Conservation (phyloP, 2,888 invertebrate genomes). For the Criorhina ranunculi region DNA sequence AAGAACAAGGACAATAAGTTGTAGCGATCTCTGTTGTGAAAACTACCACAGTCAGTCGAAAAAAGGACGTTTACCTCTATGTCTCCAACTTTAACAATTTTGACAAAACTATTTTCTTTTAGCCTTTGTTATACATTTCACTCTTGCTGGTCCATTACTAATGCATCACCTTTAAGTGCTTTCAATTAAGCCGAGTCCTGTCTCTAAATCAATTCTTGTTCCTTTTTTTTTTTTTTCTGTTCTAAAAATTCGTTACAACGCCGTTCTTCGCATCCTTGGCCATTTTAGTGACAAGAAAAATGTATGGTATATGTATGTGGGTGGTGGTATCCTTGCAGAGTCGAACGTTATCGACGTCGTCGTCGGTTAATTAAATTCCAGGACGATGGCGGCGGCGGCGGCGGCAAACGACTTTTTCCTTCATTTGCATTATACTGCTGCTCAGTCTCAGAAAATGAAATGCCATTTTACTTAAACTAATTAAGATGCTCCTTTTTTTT, state of each 20-base stretch:
- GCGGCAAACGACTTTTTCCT: not conserved
- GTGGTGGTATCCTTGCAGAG: not conserved
- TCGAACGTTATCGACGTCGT: constrained; percentile 8
- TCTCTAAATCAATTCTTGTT: not conserved
- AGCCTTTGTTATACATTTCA: too few species aligned
- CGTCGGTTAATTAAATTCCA: constrained; percentile 35
- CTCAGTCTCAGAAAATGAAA: not conserved
- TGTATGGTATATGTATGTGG: constrained; percentile 1
- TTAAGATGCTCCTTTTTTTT: constrained; percentile 16
- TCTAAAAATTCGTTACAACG: not conserved
- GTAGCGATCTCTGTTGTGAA: not conserved
- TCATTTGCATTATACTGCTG: constrained; percentile 21
- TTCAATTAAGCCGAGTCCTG: constrained; percentile 21
- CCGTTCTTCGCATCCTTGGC: not conserved
- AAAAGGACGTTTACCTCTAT: too few species aligned
- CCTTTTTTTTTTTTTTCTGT: constrained; percentile 12
- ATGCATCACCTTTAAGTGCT: constrained; percentile 47
- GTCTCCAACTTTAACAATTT: too few species aligned
- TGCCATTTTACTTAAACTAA: constrained; percentile 49
- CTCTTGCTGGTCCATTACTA: constrained; percentile 16
- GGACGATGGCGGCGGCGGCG: constrained; percentile 6
- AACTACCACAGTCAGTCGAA: not conserved
- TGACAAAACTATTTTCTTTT: too few species aligned
- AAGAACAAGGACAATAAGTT: not conserved
- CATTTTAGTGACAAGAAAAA: constrained; percentile 7